A percentile compares a stretch with the other conserved stretches of the same genome.
Evolutionary conservation across 2,888 invertebrate genomes (phyloP).

Genomic region (Xylophagus ater): DNA sequence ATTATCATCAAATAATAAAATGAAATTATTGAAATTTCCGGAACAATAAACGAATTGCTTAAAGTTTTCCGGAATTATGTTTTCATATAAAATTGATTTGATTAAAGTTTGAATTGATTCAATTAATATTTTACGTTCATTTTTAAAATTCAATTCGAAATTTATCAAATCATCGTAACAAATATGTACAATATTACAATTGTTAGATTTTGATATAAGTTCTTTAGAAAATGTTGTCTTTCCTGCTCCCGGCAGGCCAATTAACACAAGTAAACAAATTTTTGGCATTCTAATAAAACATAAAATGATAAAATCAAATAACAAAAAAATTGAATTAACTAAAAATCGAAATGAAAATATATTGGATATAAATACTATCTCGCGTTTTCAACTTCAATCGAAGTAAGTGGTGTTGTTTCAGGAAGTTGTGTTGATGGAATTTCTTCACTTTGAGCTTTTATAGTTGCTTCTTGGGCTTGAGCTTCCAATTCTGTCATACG

Average conservation of each 20-base stretch:
- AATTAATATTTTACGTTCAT: conserved; percentile 22
- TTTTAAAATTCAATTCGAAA: conserved; percentile 16
- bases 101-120: conserved; percentile 20
- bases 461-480: conserved; percentile 18
- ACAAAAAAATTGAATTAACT: not conserved
- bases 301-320: not conserved
- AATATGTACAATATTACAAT: conserved; percentile 26
- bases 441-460: conserved; percentile 15
- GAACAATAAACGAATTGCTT: not conserved
- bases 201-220: conserved; percentile 17
- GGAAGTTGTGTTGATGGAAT: conserved; percentile 16
- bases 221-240: conserved; percentile 28
- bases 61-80: not conserved
- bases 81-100: conserved; percentile 11
- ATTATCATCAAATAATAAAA: conserved; percentile 35
- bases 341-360: conserved; percentile 2
- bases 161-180: conserved; percentile 29
- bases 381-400: not conserved
- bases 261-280: conserved; percentile 28
- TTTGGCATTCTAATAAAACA: conserved; percentile 21
- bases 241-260: conserved; percentile 33
- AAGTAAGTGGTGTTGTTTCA: not conserved
- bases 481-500: conserved; percentile 32
- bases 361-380: conserved; percentile 7
- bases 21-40: conserved; percentile 13